These are phyloP conservation scores for Drosophila nebulosa DNA, from an alignment of 1,140 invertebrate genomes.

Conservation along the genomic window DNA sequence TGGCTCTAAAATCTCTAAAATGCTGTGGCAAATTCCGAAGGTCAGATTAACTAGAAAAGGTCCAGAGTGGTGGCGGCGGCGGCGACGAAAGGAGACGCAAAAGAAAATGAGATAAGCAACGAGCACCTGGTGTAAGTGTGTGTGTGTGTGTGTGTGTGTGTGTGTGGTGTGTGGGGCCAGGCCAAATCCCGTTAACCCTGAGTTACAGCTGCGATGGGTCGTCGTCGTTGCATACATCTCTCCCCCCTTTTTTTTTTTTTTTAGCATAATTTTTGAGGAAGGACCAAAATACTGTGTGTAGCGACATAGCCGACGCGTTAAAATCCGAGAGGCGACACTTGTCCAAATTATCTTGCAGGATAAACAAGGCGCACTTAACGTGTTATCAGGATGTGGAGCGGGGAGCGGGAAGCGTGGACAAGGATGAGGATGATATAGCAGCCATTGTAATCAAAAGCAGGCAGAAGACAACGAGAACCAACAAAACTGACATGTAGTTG, in stretches of 20 bases:
- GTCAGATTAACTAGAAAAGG: background rate
- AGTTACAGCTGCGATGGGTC: conserved; percentile 18
- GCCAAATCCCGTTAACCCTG: conserved; percentile 21
- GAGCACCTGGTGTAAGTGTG: background rate
- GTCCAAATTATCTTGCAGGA: conserved; percentile 77
- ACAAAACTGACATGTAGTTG: conserved; percentile 71
- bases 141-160: too few species aligned
- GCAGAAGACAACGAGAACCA: conserved; percentile 57
- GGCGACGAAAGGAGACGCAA: conserved; percentile 42
- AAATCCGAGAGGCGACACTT: conserved; percentile 77
- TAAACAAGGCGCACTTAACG: conserved; percentile 77
- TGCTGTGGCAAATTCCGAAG: conserved; percentile 20
- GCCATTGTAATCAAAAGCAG: conserved; percentile 77
- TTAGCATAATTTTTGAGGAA: background rate
- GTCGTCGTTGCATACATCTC: conserved; percentile 26
- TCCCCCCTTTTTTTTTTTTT: conserved; percentile 38
- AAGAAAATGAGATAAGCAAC: conserved; percentile 32
- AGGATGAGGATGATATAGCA: conserved; percentile 34
- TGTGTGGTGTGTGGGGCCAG: too few species aligned
- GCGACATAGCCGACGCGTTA: conserved; percentile 51
- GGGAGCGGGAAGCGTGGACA: background rate
- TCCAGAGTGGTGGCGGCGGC: too few species aligned
- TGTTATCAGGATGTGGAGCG: conserved; percentile 65
- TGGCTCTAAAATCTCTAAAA: background rate
- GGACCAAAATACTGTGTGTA: background rate